Evolutionary conservation across 2,113 vertebrate genomes (phyloP).

Genomic region (Podarcis cretensis): DNA sequence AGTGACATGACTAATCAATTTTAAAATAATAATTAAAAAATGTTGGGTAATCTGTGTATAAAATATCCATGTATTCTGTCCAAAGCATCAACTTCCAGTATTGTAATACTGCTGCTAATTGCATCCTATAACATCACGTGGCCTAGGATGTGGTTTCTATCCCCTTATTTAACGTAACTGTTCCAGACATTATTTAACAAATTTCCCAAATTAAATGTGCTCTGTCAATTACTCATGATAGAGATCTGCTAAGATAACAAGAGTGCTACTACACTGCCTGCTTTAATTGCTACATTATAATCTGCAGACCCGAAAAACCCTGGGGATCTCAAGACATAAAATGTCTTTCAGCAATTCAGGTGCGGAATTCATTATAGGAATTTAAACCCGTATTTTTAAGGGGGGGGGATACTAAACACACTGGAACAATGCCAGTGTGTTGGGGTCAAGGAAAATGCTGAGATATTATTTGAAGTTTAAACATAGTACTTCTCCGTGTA

Average conservation of each 20-base stretch:
- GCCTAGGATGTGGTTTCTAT: slow-evolving; percentile 45
- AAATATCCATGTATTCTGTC: slow-evolving; percentile 14
- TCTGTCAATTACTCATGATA: slow-evolving; percentile 59
- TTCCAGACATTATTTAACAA: slow-evolving; percentile 53
- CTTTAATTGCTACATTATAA: slow-evolving; percentile 71
- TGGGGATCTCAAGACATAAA: slow-evolving; percentile 48
- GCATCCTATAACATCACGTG: slow-evolving; percentile 50
- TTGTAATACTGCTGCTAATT: neutral
- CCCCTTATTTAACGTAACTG: slow-evolving; percentile 52
- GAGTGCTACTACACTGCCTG: slow-evolving; percentile 42
- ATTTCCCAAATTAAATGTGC: slow-evolving; percentile 65
- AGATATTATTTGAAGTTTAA: slow-evolving; percentile 47
- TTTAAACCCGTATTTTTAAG: neutral
- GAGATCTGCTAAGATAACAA: slow-evolving; percentile 63
- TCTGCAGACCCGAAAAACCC: slow-evolving; percentile 57
- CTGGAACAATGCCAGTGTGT: slow-evolving; percentile 14
- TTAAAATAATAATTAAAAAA: neutral
- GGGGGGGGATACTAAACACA: slow-evolving; percentile 18
- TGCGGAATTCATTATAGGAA: slow-evolving; percentile 59
- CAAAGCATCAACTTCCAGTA: neutral
- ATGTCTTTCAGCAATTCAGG: slow-evolving; percentile 48
- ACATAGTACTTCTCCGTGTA: slow-evolving; percentile 23
- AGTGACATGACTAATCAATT: slow-evolving; percentile 1
- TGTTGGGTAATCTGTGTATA: slow-evolving; percentile 26
- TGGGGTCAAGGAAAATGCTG: neutral